phyloP scores from a whole-genome alignment of 1,140 invertebrate species.

The Bombus waltoni region DNA sequence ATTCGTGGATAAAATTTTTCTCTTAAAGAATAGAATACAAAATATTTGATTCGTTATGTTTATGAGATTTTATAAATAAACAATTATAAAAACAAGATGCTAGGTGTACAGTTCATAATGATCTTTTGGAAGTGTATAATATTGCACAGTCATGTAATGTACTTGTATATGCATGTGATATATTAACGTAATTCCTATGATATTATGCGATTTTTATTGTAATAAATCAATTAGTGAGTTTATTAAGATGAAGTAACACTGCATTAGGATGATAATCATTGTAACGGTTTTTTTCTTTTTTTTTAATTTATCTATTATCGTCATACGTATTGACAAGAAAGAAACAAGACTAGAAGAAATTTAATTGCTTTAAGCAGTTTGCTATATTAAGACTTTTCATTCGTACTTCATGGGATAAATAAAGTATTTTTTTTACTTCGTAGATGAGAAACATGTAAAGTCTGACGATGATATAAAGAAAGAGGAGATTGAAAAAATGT shows the following conservation, averaged over 20 bases:
- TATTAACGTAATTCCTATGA: slow-evolving; percentile 6
- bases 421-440: not conserved
- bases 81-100: not conserved
- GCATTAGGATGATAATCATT: not conserved
- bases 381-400: not conserved
- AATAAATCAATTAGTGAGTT: slow-evolving; percentile 22
- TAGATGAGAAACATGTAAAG: not conserved
- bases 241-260: not conserved
- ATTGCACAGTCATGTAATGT: slow-evolving; percentile 9
- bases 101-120: not conserved
- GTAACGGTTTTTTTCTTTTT: not conserved
- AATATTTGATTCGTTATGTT: slow-evolving; percentile 3
- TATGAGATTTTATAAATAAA: slow-evolving; percentile 30
- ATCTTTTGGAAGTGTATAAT: not conserved
- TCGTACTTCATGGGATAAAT: not conserved
- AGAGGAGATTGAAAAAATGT: not conserved
- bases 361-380: not conserved
- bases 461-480: not conserved
- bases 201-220: slow-evolving; percentile 29
- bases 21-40: not conserved
- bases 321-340: not conserved
- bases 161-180: slow-evolving; percentile 23
- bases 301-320: not conserved
- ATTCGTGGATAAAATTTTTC: not conserved
- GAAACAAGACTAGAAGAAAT: not conserved